These are phyloP conservation scores for Pogonomyrmex californicus DNA, from an alignment of 1,140 invertebrate genomes.

Conservation along the genomic window DNA sequence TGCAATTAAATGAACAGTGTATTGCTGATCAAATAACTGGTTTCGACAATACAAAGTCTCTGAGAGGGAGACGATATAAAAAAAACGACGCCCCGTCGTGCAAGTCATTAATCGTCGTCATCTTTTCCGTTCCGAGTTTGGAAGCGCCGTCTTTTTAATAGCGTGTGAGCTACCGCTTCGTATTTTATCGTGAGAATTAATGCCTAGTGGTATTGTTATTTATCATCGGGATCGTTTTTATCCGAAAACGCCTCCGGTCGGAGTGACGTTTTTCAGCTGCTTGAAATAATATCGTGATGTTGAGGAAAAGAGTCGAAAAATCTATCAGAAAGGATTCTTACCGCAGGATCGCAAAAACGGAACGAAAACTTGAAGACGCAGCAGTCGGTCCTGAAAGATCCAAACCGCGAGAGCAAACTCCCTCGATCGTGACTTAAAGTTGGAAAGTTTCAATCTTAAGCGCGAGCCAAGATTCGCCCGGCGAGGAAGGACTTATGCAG, in stretches of 20 bases:
- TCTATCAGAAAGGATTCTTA: background rate
- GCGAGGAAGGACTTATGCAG: conserved; percentile 3
- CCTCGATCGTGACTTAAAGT: background rate
- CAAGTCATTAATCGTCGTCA: conserved; percentile 44
- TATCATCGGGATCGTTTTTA: conserved; percentile 59
- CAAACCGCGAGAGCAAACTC: background rate
- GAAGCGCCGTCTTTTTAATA: conserved; percentile 1
- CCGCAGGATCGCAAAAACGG: background rate
- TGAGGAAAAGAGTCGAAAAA: conserved; percentile 1
- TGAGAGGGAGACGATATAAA: background rate
- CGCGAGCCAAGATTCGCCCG: background rate
- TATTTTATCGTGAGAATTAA: conserved; percentile 36
- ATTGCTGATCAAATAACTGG: conserved; percentile 41
- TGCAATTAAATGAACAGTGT: conserved; percentile 46
- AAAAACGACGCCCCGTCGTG: background rate
- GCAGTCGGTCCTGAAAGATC: background rate
- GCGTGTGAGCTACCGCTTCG: background rate
- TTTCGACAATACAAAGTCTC: conserved; percentile 20
- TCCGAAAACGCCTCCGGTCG: background rate
- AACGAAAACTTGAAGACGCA: conserved; percentile 1
- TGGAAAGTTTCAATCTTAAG: background rate
- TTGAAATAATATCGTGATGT: background rate
- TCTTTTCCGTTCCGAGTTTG: conserved; percentile 28
- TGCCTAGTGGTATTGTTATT: conserved; percentile 57
- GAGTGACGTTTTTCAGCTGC: conserved; percentile 16